Conservation (phyloP, 2,797 vertebrate genomes). For the Hafferia zeledoni region DNA sequence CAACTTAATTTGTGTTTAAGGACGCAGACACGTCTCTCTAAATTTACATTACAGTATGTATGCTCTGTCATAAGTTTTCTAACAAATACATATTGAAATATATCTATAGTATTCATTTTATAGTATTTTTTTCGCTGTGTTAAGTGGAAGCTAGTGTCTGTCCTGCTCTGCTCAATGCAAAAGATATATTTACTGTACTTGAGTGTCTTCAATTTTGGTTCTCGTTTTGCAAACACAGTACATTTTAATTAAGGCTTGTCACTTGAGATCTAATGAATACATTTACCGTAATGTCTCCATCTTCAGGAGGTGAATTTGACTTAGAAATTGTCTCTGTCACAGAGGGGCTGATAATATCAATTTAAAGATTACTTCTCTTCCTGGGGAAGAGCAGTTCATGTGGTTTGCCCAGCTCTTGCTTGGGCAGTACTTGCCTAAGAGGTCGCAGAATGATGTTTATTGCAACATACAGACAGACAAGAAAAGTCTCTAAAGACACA, state of each 20-base stretch:
- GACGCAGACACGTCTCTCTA: background rate
- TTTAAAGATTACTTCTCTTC: slow-evolving; percentile 38
- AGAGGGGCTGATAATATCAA: background rate
- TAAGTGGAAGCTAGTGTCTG: background rate
- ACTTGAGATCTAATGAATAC: slow-evolving; percentile 16
- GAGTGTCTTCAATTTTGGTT: background rate
- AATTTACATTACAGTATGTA: background rate
- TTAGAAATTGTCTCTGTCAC: slow-evolving; percentile 23
- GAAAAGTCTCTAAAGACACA: background rate
- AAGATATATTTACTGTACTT: slow-evolving; percentile 35
- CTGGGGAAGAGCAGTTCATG: background rate
- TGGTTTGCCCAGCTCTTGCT: background rate
- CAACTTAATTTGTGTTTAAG: background rate
- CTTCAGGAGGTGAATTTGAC: slow-evolving; percentile 27
- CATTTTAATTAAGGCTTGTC: slow-evolving; percentile 63
- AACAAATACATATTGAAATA: background rate
- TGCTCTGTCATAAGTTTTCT: background rate
- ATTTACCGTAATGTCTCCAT: slow-evolving; percentile 34
- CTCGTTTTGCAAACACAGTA: background rate
- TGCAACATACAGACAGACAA: background rate
- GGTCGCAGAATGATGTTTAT: background rate
- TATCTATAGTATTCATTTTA: background rate
- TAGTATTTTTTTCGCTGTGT: background rate
- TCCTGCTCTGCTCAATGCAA: background rate
- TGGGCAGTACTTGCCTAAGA: background rate